A percentile compares a stretch with the other conserved stretches of the same genome.
These are phyloP conservation scores for Stictocephala bisonia DNA, from an alignment of 2,888 invertebrate genomes.

Conservation along the genomic window DNA sequence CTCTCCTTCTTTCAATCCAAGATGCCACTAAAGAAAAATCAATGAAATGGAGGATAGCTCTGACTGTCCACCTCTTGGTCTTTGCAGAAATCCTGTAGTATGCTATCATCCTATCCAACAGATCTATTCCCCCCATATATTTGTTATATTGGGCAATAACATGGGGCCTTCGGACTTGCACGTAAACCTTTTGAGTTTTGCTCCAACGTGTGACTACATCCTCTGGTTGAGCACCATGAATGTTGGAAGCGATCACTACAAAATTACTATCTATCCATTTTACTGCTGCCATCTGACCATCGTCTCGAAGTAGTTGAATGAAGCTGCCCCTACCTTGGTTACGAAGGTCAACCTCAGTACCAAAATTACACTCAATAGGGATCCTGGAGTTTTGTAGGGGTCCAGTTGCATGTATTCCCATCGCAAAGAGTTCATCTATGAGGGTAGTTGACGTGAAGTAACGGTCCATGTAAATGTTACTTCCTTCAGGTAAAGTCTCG, in stretches of 20 bases:
- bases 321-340: conserved; percentile 6
- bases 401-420: neutral
- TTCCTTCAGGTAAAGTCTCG: conserved; percentile 33
- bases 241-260: conserved; percentile 17
- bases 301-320: conserved; percentile 11
- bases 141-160: conserved; percentile 33
- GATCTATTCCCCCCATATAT: conserved; percentile 38
- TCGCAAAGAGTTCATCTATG: neutral
- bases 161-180: conserved; percentile 24
- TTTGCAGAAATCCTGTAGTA: conserved; percentile 38
- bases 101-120: conserved; percentile 32
- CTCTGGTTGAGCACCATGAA: conserved; percentile 1
- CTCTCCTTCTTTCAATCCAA: conserved; percentile 35
- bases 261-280: conserved; percentile 19
- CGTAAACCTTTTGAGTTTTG: conserved; percentile 1
- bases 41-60: conserved; percentile 25
- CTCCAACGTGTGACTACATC: conserved; percentile 22
- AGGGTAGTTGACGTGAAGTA: neutral
- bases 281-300: conserved; percentile 14
- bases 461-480: conserved; percentile 6
- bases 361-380: conserved; percentile 18
- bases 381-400: conserved; percentile 11
- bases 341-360: neutral
- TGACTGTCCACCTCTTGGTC: conserved; percentile 35
- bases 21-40: conserved; percentile 30